Conservation (phyloP, 1,140 invertebrate species). For the Bradysia coprophila region DNA sequence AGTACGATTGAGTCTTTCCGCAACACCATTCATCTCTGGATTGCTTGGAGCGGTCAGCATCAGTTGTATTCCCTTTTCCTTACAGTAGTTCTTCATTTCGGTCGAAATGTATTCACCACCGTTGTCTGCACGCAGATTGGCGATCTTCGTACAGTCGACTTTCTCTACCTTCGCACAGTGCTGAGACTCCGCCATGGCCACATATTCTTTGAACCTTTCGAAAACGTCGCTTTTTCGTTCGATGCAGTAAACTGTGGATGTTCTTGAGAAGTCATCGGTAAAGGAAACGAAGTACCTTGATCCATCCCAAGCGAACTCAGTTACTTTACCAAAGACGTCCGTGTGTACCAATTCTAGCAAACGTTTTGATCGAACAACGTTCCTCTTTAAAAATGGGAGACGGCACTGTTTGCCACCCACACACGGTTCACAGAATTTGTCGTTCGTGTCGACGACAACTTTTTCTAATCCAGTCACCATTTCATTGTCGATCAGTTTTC, state of each 20-base stretch:
- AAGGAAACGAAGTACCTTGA: constrained; percentile 12
- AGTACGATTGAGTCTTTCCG: constrained; percentile 26
- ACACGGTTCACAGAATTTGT: constrained; percentile 9
- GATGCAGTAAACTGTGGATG: constrained; percentile 3
- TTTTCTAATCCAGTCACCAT: constrained; percentile 2
- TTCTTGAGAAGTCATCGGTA: constrained; percentile 15
- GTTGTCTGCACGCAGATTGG: constrained; percentile 1
- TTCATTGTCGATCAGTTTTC: constrained; percentile 4
- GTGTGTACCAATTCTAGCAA: constrained; percentile 11
- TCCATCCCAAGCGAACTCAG: constrained; percentile 5
- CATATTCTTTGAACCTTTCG: neutral
- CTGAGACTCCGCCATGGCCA: constrained; percentile 1
- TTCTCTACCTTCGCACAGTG: constrained; percentile 1
- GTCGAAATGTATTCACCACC: constrained; percentile 5
- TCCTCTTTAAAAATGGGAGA: constrained; percentile 6
- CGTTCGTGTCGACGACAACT: constrained; percentile 1
- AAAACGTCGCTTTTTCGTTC: neutral
- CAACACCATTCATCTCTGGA: constrained; percentile 29
- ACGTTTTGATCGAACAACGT: constrained; percentile 3
- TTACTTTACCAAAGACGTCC: constrained; percentile 7
- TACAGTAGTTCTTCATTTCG: constrained; percentile 20
- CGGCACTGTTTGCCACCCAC: constrained; percentile 6
- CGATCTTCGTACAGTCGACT: constrained; percentile 1
- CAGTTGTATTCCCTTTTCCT: constrained; percentile 25
- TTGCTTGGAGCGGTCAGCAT: constrained; percentile 25